A percentile compares a stretch with the other conserved stretches of the same genome.
These are phyloP conservation scores for Drosophila merina DNA, from an alignment of 2,888 invertebrate species.

Conservation along the genomic window DNA sequence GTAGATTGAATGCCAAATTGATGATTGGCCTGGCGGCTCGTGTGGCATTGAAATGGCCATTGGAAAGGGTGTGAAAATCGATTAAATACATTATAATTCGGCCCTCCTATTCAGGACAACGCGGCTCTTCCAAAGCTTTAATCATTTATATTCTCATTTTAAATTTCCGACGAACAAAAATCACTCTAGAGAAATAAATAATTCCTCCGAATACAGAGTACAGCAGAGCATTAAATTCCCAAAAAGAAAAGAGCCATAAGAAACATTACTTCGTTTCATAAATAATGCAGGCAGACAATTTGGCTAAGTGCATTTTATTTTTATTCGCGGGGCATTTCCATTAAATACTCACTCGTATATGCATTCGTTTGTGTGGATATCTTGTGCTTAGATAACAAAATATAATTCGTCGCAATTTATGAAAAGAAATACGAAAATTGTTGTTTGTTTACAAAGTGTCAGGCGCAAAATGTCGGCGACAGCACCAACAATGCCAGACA, in stretches of 20 bases:
- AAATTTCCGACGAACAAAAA: constrained; percentile 6
- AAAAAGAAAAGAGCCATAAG: constrained; percentile 2
- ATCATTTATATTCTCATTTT: constrained; percentile 1
- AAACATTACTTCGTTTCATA: constrained; percentile 14
- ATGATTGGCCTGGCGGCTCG: constrained; percentile 37
- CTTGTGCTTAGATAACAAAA: constrained; percentile 58
- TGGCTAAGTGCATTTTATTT: constrained; percentile 37
- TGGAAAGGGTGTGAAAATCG: constrained; percentile 37
- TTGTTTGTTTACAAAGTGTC: constrained; percentile 57
- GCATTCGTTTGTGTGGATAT: constrained; percentile 8
- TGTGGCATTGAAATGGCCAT: constrained; percentile 25
- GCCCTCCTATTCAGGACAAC: not conserved
- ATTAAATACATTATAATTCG: constrained; percentile 9
- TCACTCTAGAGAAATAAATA: constrained; percentile 25
- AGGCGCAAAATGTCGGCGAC: constrained; percentile 37
- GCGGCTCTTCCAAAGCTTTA: not conserved
- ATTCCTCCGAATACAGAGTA: constrained; percentile 11
- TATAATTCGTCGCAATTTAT: constrained; percentile 55
- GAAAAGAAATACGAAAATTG: constrained; percentile 48
- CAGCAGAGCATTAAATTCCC: constrained; percentile 22
- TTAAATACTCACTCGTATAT: constrained; percentile 8
- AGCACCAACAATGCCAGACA: constrained; percentile 30
- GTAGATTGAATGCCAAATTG: constrained; percentile 57
- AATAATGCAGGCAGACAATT: constrained; percentile 40
- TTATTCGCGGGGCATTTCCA: constrained; percentile 3